Conservation (phyloP, 2,888 invertebrate species). For the Tetanocera ferruginea region DNA sequence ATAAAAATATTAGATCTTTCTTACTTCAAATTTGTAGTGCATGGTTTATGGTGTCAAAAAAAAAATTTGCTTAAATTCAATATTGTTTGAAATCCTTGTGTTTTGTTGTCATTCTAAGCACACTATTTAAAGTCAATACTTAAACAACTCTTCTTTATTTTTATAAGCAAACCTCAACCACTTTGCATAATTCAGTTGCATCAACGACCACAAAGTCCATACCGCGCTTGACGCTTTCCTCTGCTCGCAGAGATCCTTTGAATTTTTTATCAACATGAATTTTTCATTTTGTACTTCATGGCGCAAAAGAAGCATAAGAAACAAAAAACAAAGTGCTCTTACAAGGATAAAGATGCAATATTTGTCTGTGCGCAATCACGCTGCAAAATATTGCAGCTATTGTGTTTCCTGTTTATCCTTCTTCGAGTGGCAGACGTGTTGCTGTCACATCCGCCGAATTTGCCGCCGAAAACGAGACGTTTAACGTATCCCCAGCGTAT, state of each 20-base stretch:
- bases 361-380: conserved; percentile 28
- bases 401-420: not conserved
- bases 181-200: conserved; percentile 34
- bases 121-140: not conserved
- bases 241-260: not conserved
- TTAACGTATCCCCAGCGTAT: not conserved
- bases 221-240: not conserved
- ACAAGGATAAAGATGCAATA: not conserved
- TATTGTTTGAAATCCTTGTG: not conserved
- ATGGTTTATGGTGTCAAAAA: not conserved
- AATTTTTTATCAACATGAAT: conserved; percentile 33
- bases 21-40: too few relatives aligned
- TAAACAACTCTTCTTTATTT: not conserved
- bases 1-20: too few relatives aligned
- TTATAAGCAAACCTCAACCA: not conserved
- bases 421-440: conserved; percentile 3
- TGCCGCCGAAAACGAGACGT: conserved; percentile 2
- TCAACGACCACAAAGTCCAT: conserved; percentile 18
- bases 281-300: conserved; percentile 5
- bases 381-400: conserved; percentile 6
- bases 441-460: conserved; percentile 17
- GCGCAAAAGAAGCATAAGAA: not conserved
- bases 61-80: not conserved
- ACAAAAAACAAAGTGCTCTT: not conserved
- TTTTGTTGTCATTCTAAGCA: too few relatives aligned